Evolutionary conservation across 2,113 vertebrate species (phyloP), one percentile per base, ranked within the genome.

Genomic region (Toxostoma redivivum): DNA sequence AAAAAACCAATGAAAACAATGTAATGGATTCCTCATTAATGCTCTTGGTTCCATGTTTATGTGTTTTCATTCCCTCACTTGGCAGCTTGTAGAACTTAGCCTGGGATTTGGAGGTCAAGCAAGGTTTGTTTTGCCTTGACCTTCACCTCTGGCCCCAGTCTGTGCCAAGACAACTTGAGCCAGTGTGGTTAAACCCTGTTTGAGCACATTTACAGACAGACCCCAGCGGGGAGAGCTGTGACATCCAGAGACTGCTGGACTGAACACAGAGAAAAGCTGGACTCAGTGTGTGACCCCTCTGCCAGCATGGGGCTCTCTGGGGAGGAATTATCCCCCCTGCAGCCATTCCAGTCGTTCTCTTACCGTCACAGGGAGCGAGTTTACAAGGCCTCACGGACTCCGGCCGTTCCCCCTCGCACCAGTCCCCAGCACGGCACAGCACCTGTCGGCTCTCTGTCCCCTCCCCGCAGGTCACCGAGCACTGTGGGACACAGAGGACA

Each of bases 391-490:
- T 97, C 60, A 97, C 84, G 0, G 97, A 90, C 31, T 99, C 98
- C 0, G 99, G 99, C 93, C 98, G 99, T 4, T 99, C 99, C 4
- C 99, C 98, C 0, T 95, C 94, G 10, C 99, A 99, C 3, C 97
- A 98, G 81, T 99, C 98, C 35, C 98, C 98, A 0, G 98, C 97
- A 2, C 98, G 98, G 88, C 99, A 99, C 5, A 98, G 98, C 42
- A 99, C 98, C 94, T 98, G 96, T 44, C 99, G 98, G 65, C 96
- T 97, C 88, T 99, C 98, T 0, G 98, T 98, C 24, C 99, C 99
- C 88, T 99, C 99, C 3, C 99, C 99, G 3, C 99, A 99, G 35
- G 98, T 99, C 84, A 99, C 99, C 0, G 99, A 99, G 72, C 99
- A 99, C 99, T 99, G 79, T 12, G 6, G 18, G 35, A 20, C 40